These are phyloP conservation scores for Brachymystax lenok DNA, from an alignment of 2,797 vertebrate species.

Conservation along the genomic window DNA sequence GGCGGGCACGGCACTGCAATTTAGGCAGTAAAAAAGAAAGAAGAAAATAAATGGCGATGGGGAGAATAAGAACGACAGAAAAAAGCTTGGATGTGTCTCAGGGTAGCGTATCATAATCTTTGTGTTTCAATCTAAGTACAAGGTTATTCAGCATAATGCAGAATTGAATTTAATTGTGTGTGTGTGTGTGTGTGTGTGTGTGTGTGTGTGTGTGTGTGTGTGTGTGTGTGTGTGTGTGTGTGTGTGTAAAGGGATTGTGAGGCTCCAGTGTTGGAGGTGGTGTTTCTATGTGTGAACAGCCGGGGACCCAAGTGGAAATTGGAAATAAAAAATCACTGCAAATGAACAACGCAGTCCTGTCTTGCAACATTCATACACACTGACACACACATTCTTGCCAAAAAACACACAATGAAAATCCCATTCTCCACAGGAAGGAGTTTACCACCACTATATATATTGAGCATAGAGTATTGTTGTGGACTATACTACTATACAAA, in stretches of 20 bases:
- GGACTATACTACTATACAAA: too few relatives aligned
- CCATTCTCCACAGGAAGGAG: slow-evolving; percentile 24
- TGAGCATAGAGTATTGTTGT: too few relatives aligned
- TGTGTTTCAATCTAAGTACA: slow-evolving; percentile 63
- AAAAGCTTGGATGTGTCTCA: slow-evolving; percentile 35
- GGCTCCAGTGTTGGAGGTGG: not conserved
- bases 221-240: slow-evolving; percentile 2
- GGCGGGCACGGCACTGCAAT: slow-evolving; percentile 82
- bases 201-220: slow-evolving; percentile 2
- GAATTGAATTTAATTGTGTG: slow-evolving; percentile 57
- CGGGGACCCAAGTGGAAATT: not conserved
- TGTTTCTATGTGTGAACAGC: slow-evolving; percentile 1
- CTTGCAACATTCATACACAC: too few relatives aligned
- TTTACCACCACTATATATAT: not conserved
- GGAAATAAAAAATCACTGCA: slow-evolving; percentile 10
- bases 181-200: not conserved
- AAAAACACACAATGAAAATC: slow-evolving; percentile 3
- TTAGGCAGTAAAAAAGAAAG: slow-evolving; percentile 72
- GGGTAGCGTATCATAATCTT: slow-evolving; percentile 28
- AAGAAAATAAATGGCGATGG: slow-evolving; percentile 43
- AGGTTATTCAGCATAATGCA: slow-evolving; percentile 78
- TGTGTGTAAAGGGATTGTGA: not conserved
- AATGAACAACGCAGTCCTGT: too few relatives aligned
- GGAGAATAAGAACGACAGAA: slow-evolving; percentile 32
- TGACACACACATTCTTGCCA: slow-evolving; percentile 12